Evolutionary conservation across 92 coral and sea anemone genomes (phyloP).

Genomic region (Diadumene lineata): DNA sequence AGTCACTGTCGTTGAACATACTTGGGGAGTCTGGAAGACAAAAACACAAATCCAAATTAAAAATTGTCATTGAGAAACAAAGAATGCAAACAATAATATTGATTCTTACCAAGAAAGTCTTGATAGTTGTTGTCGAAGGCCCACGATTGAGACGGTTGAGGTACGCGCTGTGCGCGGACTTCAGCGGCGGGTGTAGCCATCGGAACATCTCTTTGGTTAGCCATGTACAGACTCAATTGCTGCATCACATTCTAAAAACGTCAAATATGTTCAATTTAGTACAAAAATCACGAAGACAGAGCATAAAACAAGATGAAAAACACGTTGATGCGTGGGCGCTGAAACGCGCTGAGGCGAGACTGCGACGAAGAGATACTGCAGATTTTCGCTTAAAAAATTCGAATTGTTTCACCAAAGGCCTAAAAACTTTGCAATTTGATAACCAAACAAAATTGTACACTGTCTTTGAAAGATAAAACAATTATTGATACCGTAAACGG

Average conservation of each 20-base stretch:
- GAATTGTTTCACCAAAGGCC: background rate
- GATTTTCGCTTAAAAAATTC: background rate
- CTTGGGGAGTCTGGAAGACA: constrained; percentile 4
- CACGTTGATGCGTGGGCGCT: constrained; percentile 3
- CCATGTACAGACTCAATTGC: constrained; percentile 19
- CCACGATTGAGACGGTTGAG: constrained; percentile 8
- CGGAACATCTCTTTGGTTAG: constrained; percentile 59
- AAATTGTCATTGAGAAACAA: background rate
- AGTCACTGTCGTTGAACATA: background rate
- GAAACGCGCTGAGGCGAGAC: constrained; percentile 11
- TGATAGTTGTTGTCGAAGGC: background rate
- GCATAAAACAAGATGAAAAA: background rate
- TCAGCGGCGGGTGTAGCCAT: constrained; percentile 56
- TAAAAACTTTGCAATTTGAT: background rate
- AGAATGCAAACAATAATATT: no score
- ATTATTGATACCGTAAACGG: background rate
- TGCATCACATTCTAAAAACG: background rate
- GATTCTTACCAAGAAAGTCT: constrained; percentile 4
- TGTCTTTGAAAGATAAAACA: background rate
- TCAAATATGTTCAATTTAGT: background rate
- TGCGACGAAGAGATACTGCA: background rate
- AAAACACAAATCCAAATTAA: background rate
- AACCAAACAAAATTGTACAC: background rate
- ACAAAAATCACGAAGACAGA: background rate
- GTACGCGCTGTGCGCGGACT: constrained; percentile 14